Evolutionary conservation across 2,888 invertebrate species (phyloP).

Genomic region (Polymixis lichenea): DNA sequence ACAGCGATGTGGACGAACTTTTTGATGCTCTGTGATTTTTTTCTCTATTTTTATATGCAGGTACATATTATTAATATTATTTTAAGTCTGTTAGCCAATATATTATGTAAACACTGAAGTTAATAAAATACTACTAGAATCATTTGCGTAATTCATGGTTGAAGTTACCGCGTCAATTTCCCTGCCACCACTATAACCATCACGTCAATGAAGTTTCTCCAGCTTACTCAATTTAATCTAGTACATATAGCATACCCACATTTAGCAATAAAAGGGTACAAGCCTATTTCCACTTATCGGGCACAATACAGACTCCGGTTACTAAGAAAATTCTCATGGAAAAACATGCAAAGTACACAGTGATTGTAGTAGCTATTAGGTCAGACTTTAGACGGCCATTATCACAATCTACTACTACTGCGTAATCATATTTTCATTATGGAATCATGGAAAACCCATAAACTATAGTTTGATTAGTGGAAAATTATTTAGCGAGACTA

Average conservation of each 20-base stretch:
- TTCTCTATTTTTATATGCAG: too few species aligned
- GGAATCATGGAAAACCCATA: slow-evolving; percentile 25
- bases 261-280: not conserved
- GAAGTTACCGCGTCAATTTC: too few species aligned
- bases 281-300: not conserved
- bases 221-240: too few species aligned
- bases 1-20: too few species aligned
- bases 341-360: not conserved
- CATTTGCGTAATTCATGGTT: too few species aligned
- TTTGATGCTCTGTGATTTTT: too few species aligned
- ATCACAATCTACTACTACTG: not conserved
- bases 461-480: not conserved
- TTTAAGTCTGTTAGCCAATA: too few species aligned
- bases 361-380: slow-evolving; percentile 9
- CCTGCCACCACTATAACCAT: too few species aligned
- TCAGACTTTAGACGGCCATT: slow-evolving; percentile 10
- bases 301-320: not conserved
- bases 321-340: not conserved
- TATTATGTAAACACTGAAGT: too few species aligned
- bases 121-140: too few species aligned
- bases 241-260: not conserved
- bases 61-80: too few species aligned
- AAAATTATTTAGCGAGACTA: slow-evolving; percentile 10
- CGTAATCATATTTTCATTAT: slow-evolving; percentile 20
- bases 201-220: too few species aligned